Conservation (phyloP, 53 echinoderm and acorn worm species). For the Henricia sp. region DNA sequence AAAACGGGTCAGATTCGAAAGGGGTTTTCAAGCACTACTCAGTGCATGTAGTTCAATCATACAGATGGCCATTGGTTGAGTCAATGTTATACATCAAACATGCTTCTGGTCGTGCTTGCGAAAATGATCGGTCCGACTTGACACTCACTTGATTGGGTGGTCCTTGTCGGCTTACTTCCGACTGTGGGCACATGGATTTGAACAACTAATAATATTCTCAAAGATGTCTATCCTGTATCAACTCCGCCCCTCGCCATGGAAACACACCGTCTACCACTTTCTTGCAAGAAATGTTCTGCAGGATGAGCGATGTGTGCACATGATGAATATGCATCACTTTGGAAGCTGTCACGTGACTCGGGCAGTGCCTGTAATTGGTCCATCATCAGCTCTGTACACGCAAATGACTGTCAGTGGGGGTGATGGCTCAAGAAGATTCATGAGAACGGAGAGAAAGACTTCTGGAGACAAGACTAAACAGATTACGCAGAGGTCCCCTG, state of each 20-base stretch:
- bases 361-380: conserved; percentile 1
- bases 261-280: conserved; percentile 21
- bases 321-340: background rate
- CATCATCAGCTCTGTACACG: background rate
- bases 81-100: too few species aligned
- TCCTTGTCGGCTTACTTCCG: too few species aligned
- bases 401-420: background rate
- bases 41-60: too few species aligned
- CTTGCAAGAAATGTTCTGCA: background rate
- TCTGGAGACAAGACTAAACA: background rate
- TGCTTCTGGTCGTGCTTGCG: too few species aligned
- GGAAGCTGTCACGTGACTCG: background rate
- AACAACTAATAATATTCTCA: too few species aligned
- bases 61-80: too few species aligned
- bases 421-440: background rate
- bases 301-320: background rate
- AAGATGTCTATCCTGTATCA: background rate
- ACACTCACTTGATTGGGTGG: too few species aligned
- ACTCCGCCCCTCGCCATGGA: conserved; percentile 25
- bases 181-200: too few species aligned
- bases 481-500: conserved; percentile 29
- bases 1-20: too few species aligned
- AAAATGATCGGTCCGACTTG: too few species aligned
- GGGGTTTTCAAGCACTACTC: too few species aligned
- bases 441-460: conserved; percentile 23